Evolutionary conservation across 2,888 invertebrate species (phyloP), one percentile per base, ranked within the genome.

Genomic region (Melolontha melolontha): DNA sequence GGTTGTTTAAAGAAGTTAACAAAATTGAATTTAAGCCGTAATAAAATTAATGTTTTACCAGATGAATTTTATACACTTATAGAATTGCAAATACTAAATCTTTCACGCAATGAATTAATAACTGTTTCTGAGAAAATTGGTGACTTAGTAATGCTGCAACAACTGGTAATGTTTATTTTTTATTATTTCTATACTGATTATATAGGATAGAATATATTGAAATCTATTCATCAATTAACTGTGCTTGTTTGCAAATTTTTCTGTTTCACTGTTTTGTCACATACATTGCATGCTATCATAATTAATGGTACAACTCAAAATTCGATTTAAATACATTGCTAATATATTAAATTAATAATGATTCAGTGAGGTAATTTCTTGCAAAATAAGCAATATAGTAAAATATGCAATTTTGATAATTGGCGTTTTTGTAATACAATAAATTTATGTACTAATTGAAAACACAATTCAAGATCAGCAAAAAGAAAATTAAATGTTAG

Each of bases 141-240:
- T 64, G 91, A 94, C 82, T 84, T 96, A 71, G 88, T 91, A 65
- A 92, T 92, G 90, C 84, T 97, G 68, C 89, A 91, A 79, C 85
- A 87, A 73, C 80, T 93, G 89, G 93, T 93, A 86, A 83, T 8
- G 34, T 34, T 72, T 27, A 39, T 52, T 64, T 63, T 12, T 66
- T 51, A 54, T 62, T 39, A 17, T 22, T 64, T 64, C 42, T 67
- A 40, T 4, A 6, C 1, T 5, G 16, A n/a, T 7, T 6, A 34
- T 5, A 6, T 34, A 34, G 10, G 10, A 10, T 6, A 34, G 1
- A 34, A 34, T 10, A 8, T 34, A 49, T 5, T 49, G 8, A 10
- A 49, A 49, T 17, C 17, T 49, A 22, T 17, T 47, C 16, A 16
- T 17, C 12, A n/a, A 14, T 22, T 22, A 49, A 49, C 17, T 49